phyloP scores from a whole-genome alignment of 2,888 invertebrate species.

The Podabrus alpinus region DNA sequence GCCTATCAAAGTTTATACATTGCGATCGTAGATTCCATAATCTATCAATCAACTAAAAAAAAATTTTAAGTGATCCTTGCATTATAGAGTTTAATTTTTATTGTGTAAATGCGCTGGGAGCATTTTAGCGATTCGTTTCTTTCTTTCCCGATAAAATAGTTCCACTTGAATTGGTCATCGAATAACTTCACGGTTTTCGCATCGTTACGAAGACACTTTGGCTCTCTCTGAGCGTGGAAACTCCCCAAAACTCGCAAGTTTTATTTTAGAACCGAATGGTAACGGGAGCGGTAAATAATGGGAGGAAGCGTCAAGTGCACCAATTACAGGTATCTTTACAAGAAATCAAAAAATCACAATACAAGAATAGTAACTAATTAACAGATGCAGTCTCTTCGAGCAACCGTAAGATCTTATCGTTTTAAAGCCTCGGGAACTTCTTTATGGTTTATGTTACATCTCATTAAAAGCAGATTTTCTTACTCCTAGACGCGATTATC shows the following conservation, averaged over 20 bases:
- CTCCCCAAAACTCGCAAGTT: neutral
- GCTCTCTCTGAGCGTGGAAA: neutral
- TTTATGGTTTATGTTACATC: slow-evolving; percentile 31
- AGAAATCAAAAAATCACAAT: slow-evolving; percentile 23
- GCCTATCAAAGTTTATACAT: too few species aligned
- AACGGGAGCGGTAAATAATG: neutral
- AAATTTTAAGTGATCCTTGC: too few species aligned
- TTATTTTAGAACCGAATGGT: neutral
- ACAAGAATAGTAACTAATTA: slow-evolving; percentile 32
- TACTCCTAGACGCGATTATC: slow-evolving; percentile 26
- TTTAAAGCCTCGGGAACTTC: slow-evolving; percentile 24
- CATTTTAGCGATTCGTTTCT: neutral
- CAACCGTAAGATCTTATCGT: slow-evolving; percentile 26
- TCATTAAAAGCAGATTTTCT: slow-evolving; percentile 31
- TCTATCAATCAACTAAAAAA: too few species aligned
- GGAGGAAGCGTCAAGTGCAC: slow-evolving; percentile 6
- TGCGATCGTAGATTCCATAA: too few species aligned
- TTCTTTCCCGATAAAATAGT: neutral
- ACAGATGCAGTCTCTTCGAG: slow-evolving; percentile 19
- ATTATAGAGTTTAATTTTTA: neutral
- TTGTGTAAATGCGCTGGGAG: neutral
- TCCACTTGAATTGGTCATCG: neutral
- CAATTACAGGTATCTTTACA: slow-evolving; percentile 24
- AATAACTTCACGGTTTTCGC: neutral
- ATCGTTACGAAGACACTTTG: neutral